A percentile compares a stretch with the other conserved stretches of the same genome.
phyloP scores from a whole-genome alignment of 2,113 vertebrate genomes.

The Stictonetta naevosa region DNA sequence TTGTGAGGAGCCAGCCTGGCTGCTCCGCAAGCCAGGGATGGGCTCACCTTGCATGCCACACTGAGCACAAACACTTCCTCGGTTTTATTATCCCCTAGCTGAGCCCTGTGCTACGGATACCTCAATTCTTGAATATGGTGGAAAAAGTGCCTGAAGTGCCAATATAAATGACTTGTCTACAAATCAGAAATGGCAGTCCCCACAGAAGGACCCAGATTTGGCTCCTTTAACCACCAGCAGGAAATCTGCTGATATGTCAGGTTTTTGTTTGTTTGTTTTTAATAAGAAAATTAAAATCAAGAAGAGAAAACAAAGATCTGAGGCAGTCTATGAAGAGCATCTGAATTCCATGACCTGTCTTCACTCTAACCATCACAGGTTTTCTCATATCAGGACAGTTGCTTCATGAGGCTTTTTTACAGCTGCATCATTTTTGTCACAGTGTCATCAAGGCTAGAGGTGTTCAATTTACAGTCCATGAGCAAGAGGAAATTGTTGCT shows the following conservation, averaged over 20 bases:
- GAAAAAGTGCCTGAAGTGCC: background rate
- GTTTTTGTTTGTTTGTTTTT: background rate
- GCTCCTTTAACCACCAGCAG: background rate
- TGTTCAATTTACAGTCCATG: background rate
- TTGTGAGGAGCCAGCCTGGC: background rate
- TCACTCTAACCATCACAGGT: background rate
- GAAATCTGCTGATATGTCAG: background rate
- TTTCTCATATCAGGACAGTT: background rate
- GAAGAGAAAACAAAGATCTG: background rate
- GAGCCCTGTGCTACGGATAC: background rate
- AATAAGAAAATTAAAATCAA: background rate
- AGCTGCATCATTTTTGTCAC: background rate
- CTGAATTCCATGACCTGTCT: background rate
- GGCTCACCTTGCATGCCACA: background rate
- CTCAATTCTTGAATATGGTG: background rate
- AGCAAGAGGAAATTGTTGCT: background rate
- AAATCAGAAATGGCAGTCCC: background rate
- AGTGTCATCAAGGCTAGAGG: background rate
- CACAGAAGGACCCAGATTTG: background rate
- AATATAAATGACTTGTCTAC: background rate
- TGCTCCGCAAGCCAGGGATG: background rate
- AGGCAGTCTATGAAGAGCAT: background rate
- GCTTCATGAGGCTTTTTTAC: background rate
- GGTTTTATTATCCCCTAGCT: background rate
- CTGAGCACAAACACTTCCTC: background rate